Conservation (phyloP, 2,113 vertebrate genomes). For the Tragelaphus scriptus region DNA sequence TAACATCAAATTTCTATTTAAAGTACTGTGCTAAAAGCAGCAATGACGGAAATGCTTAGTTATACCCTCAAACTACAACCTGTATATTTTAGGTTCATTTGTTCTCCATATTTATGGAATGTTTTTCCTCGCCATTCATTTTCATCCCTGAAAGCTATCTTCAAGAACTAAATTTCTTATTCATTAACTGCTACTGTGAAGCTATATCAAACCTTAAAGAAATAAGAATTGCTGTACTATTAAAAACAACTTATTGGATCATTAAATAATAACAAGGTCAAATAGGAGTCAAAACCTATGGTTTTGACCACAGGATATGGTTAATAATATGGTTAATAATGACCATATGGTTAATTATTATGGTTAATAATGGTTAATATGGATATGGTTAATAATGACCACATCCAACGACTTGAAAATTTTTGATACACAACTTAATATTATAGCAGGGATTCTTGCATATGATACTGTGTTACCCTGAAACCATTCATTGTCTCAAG, state of each 20-base stretch:
- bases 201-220: not conserved
- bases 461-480: not conserved
- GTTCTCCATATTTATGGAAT: not conserved
- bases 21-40: not conserved
- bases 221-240: not conserved
- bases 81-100: not conserved
- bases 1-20: constrained; percentile 16
- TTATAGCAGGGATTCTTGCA: not conserved
- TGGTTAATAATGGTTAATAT: not conserved
- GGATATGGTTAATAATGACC: not conserved
- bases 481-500: not conserved
- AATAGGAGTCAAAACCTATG: not conserved
- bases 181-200: not conserved
- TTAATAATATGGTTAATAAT: not conserved
- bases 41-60: not conserved
- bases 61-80: not conserved
- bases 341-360: not conserved
- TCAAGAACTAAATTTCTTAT: not conserved
- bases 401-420: not conserved
- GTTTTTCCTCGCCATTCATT: not conserved
- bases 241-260: not conserved
- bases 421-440: not conserved
- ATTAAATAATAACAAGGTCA: not conserved
- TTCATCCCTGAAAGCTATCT: not conserved
- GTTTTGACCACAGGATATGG: not conserved